Conservation (phyloP, 2,113 vertebrate species). For the Caranx melampygus region DNA sequence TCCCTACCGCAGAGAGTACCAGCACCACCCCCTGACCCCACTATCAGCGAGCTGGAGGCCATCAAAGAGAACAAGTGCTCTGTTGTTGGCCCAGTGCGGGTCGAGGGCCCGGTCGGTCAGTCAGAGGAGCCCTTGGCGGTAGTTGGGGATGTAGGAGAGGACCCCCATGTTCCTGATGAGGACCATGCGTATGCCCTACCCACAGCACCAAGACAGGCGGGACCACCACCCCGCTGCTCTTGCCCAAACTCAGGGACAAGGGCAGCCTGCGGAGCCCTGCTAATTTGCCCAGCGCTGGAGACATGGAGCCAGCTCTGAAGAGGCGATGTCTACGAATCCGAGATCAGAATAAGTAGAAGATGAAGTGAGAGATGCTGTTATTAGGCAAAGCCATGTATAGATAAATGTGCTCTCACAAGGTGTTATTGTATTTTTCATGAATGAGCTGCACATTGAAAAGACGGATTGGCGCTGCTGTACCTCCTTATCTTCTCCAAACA, state of each 20-base stretch:
- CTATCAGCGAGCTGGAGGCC: constrained; percentile 90
- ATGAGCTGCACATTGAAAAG: neutral
- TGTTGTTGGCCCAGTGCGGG: constrained; percentile 78
- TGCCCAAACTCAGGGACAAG: constrained; percentile 94
- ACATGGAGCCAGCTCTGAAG: constrained; percentile 95
- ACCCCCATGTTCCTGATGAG: constrained; percentile 92
- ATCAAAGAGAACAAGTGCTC: constrained; percentile 95
- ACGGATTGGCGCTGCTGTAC: neutral
- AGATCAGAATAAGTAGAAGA: constrained; percentile 96
- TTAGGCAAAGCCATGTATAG: constrained; percentile 17
- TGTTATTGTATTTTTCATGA: constrained; percentile 11
- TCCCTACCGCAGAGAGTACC: constrained; percentile 66
- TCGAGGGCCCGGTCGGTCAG: constrained; percentile 64
- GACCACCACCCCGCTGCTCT: constrained; percentile 91
- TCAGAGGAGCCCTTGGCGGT: constrained; percentile 86
- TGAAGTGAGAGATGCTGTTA: constrained; percentile 69
- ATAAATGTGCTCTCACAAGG: constrained; percentile 9
- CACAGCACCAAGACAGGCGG: constrained; percentile 92
- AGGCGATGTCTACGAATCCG: constrained; percentile 97
- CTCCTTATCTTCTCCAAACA: constrained; percentile 14
- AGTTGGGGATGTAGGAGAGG: constrained; percentile 87
- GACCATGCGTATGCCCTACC: constrained; percentile 96
- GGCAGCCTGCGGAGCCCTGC: constrained; percentile 88
- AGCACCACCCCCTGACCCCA: constrained; percentile 77
- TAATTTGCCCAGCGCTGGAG: constrained; percentile 83